phyloP scores from a whole-genome alignment of 2,113 vertebrate species.

The Heterotis niloticus region DNA sequence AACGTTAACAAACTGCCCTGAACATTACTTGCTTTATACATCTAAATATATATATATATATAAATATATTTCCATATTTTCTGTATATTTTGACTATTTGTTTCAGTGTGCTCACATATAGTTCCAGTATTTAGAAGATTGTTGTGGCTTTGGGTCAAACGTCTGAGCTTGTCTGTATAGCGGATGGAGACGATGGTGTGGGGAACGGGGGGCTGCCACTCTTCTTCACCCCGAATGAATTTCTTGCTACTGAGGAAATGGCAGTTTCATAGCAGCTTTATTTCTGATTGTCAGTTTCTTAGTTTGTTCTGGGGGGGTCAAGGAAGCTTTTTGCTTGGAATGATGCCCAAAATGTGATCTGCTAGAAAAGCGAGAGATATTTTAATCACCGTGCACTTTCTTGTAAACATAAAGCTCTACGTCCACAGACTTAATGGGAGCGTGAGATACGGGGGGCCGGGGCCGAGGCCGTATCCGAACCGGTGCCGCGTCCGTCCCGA shows the following conservation, averaged over 20 bases:
- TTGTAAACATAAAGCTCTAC: constrained; percentile 42
- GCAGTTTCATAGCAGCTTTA: constrained; percentile 51
- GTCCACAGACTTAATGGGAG: constrained; percentile 20
- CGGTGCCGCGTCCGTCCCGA: too few relatives aligned
- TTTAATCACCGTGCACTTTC: constrained; percentile 63
- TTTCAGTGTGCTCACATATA: constrained; percentile 64
- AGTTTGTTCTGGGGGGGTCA: constrained; percentile 44
- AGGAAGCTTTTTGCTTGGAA: constrained; percentile 42
- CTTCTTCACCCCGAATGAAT: neutral
- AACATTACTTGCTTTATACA: constrained; percentile 63
- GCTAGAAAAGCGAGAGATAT: constrained; percentile 58
- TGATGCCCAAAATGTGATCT: constrained; percentile 42
- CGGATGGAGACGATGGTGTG: neutral
- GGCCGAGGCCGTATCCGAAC: too few relatives aligned
- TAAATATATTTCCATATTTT: constrained; percentile 54
- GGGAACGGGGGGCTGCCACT: neutral
- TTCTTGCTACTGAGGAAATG: constrained; percentile 56
- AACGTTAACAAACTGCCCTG: constrained; percentile 69
- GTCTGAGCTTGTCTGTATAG: neutral
- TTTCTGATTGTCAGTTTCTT: constrained; percentile 55
- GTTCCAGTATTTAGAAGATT: constrained; percentile 41
- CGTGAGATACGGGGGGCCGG: too few relatives aligned
- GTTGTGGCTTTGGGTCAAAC: constrained; percentile 34
- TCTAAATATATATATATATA: constrained; percentile 52
- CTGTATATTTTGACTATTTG: constrained; percentile 71